Conservation (phyloP, 2,797 vertebrate species). For the Antrozous pallidus region DNA sequence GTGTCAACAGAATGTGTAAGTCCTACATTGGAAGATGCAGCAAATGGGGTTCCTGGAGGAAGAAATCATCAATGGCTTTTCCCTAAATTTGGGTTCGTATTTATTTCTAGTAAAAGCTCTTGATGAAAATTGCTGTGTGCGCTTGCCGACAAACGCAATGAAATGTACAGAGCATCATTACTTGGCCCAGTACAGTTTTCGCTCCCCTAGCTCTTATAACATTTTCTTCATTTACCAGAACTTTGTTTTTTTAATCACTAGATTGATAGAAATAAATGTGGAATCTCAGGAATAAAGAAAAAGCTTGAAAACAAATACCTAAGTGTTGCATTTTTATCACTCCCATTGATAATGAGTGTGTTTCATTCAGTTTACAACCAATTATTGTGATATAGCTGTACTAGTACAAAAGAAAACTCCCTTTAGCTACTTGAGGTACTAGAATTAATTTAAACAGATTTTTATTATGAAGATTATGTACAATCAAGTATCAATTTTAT, state of each 20-base stretch:
- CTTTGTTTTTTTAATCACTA: conserved; percentile 70
- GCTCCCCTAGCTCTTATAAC: conserved; percentile 37
- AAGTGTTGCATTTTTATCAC: conserved; percentile 40
- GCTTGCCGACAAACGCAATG: conserved; percentile 40
- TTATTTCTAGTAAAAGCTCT: conserved; percentile 68
- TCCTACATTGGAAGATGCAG: conserved; percentile 46
- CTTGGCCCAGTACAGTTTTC: conserved; percentile 34
- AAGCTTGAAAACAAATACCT: conserved; percentile 58
- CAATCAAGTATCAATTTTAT: conserved; percentile 47
- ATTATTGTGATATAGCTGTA: conserved; percentile 62
- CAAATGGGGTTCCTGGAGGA: conserved; percentile 65
- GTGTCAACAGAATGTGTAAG: conserved; percentile 64
- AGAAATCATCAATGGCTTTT: conserved; percentile 55
- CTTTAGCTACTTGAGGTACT: conserved; percentile 41
- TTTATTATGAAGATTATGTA: conserved; percentile 48
- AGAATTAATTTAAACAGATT: conserved; percentile 64
- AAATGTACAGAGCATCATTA: conserved; percentile 48
- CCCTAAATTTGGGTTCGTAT: conserved; percentile 49
- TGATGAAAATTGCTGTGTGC: conserved; percentile 68
- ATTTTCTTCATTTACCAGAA: conserved; percentile 59
- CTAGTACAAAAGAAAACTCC: conserved; percentile 49
- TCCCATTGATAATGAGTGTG: neutral
- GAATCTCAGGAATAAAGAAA: conserved; percentile 56
- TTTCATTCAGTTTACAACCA: conserved; percentile 65
- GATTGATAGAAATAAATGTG: conserved; percentile 48